Percentiles rank a stretch among this genome's conserved stretches.
Evolutionary conservation across 2,113 vertebrate species (phyloP).

Genomic region (Proteles cristata): DNA sequence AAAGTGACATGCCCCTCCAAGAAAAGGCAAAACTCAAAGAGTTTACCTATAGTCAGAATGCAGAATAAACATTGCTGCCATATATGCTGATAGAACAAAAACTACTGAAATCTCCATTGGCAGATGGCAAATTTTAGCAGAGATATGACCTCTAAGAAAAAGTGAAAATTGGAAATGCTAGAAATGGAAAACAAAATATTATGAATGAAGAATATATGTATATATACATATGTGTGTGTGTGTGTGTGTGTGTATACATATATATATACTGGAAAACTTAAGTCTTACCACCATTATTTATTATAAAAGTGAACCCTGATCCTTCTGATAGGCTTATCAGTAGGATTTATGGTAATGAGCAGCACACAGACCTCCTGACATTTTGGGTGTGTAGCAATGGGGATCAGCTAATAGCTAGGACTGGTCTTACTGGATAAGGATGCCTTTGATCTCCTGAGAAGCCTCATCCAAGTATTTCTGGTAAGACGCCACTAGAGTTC

Average conservation of each 20-base stretch:
- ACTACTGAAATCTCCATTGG: neutral
- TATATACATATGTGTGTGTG: no score
- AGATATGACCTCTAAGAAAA: neutral
- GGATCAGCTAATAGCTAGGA: neutral
- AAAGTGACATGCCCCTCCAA: neutral
- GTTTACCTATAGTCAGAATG: neutral
- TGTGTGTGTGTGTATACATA: no score
- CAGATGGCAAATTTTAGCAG: neutral
- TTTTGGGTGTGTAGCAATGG: neutral
- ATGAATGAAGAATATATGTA: neutral
- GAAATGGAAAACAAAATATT: neutral
- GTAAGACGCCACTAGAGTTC: neutral
- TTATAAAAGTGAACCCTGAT: neutral
- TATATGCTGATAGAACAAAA: neutral
- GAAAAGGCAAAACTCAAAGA: neutral
- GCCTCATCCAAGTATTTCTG: neutral
- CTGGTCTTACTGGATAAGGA: neutral
- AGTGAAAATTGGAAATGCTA: neutral
- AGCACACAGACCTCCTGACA: neutral
- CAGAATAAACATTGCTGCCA: neutral
- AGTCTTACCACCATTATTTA: neutral
- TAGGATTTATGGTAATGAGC: neutral
- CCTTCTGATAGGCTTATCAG: neutral
- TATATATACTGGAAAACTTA: neutral
- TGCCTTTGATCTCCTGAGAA: neutral